phyloP scores from a whole-genome alignment of 1,140 invertebrate genomes.

The Rhynchophorus ferrugineus region DNA sequence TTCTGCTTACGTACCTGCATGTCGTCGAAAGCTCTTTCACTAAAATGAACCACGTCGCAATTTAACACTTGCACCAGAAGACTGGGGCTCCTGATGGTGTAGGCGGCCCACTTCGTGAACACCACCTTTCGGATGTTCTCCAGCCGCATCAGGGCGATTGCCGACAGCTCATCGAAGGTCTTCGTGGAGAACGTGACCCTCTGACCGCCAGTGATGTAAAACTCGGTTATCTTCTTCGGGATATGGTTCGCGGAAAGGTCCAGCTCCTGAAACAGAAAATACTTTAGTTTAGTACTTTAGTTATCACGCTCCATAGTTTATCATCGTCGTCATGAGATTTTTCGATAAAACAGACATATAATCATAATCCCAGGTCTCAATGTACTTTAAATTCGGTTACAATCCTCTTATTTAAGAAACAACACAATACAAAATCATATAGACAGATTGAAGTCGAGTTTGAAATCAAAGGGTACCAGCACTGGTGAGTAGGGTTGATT shows the following conservation, averaged over 20 bases:
- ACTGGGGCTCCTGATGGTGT: slow-evolving; percentile 46
- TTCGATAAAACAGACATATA: too few species aligned
- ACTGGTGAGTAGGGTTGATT: too few species aligned
- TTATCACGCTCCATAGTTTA: too few species aligned
- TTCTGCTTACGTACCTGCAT: slow-evolving; percentile 39
- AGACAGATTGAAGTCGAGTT: too few species aligned
- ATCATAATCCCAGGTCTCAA: too few species aligned
- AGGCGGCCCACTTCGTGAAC: slow-evolving; percentile 47
- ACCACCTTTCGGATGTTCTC: slow-evolving; percentile 44
- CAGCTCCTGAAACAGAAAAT: slow-evolving; percentile 43
- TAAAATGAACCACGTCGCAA: slow-evolving; percentile 47
- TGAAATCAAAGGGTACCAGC: too few species aligned
- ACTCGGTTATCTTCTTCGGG: slow-evolving; percentile 46
- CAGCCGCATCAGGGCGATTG: slow-evolving; percentile 43
- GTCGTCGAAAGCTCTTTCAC: slow-evolving; percentile 49
- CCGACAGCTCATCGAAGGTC: slow-evolving; percentile 41
- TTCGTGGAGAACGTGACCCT: slow-evolving; percentile 48
- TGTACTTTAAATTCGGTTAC: too few species aligned
- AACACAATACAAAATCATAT: too few species aligned
- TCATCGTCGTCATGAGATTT: too few species aligned
- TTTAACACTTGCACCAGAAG: slow-evolving; percentile 47
- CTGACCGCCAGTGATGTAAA: slow-evolving; percentile 51
- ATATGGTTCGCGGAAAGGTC: slow-evolving; percentile 46
- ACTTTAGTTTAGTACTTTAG: neutral
- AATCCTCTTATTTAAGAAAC: too few species aligned